phyloP scores from a whole-genome alignment of 2,113 vertebrate species.

The Oreochromis niloticus region DNA sequence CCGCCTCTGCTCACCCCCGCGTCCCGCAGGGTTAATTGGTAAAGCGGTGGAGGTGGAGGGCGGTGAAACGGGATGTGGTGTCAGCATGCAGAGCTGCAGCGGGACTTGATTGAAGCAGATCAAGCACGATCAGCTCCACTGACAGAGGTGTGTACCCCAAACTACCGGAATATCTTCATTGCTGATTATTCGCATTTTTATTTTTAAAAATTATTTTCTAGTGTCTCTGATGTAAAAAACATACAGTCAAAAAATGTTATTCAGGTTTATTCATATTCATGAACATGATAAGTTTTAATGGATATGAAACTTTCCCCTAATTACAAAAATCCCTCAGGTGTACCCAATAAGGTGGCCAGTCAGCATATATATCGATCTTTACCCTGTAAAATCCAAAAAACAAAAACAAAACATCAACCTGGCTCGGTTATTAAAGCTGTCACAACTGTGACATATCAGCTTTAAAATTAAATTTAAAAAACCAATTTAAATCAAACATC shows the following conservation, averaged over 20 bases:
- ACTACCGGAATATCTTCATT: neutral
- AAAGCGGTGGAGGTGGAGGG: neutral
- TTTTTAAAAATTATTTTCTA: neutral
- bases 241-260: neutral
- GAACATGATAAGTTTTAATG: neutral
- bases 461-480: neutral
- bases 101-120: neutral
- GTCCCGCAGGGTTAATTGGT: conserved; percentile 24
- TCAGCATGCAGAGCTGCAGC: neutral
- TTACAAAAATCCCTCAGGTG: neutral
- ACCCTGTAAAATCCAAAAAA: neutral
- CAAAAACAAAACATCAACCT: accelerated
- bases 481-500: neutral
- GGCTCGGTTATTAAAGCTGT: neutral
- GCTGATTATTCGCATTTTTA: neutral
- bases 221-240: neutral
- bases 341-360: neutral
- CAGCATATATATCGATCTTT: neutral
- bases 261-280: neutral
- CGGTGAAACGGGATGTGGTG: neutral
- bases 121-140: neutral
- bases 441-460: neutral
- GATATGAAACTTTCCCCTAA: neutral
- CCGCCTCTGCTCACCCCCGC: neutral
- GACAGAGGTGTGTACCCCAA: neutral